Evolutionary conservation across 35 echinoderm and acorn worm species (phyloP).

Genomic region (Amphiura filiformis): DNA sequence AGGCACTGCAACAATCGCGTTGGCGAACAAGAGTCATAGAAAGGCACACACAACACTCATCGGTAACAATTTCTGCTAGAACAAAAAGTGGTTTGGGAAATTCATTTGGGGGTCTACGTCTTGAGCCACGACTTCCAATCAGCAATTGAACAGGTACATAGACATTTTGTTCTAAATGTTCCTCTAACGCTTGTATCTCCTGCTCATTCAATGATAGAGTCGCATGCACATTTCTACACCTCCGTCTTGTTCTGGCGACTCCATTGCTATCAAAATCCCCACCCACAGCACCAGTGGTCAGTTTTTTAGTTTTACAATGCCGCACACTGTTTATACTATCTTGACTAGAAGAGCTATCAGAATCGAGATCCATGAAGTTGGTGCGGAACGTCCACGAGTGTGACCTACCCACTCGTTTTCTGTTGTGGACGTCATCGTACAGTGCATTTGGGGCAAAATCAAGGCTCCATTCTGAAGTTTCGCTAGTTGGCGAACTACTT

Average conservation of each 20-base stretch:
- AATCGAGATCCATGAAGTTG: neutral
- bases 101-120: neutral
- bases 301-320: too few relatives aligned
- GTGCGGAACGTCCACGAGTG: neutral
- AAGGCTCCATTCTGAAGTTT: neutral
- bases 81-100: neutral
- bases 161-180: neutral
- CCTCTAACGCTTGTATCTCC: neutral
- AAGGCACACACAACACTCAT: conserved; percentile 32
- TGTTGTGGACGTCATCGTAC: neutral
- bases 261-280: neutral
- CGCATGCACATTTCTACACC: neutral
- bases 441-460: neutral
- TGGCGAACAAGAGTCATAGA: neutral
- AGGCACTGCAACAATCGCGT: conserved; percentile 22
- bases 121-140: neutral
- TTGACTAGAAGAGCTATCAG: too few relatives aligned
- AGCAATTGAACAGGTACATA: neutral
- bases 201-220: neutral
- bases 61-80: neutral
- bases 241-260: neutral
- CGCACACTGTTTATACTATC: too few relatives aligned
- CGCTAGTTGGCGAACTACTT: neutral
- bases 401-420: neutral
- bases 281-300: neutral